Evolutionary conservation across 2,888 invertebrate genomes (phyloP).

Genomic region (Eristalis tenax): DNA sequence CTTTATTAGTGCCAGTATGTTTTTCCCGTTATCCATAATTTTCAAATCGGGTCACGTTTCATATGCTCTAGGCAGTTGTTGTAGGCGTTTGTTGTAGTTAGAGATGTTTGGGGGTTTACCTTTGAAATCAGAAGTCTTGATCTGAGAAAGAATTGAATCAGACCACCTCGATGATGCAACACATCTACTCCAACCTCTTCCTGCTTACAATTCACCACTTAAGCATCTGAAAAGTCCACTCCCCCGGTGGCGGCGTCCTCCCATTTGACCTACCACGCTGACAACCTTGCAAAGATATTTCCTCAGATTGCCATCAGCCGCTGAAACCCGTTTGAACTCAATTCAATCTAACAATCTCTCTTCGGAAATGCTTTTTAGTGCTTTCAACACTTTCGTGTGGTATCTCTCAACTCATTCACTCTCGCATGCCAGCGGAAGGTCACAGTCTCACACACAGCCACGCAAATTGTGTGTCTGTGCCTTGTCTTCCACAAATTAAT

Average conservation of each 20-base stretch:
- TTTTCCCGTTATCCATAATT: too few relatives aligned
- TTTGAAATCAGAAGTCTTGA: too few relatives aligned
- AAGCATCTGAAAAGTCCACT: neutral
- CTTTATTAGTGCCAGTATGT: too few relatives aligned
- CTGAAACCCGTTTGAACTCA: neutral
- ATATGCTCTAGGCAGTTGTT: too few relatives aligned
- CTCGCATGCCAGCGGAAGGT: neutral
- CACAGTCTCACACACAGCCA: neutral
- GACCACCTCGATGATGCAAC: too few relatives aligned
- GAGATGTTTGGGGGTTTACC: too few relatives aligned
- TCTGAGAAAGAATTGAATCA: too few relatives aligned
- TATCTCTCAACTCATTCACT: neutral
- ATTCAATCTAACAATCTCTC: neutral
- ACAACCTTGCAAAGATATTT: neutral
- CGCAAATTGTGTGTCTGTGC: neutral
- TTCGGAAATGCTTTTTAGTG: neutral
- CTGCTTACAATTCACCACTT: too few relatives aligned
- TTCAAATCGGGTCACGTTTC: too few relatives aligned
- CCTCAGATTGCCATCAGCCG: neutral
- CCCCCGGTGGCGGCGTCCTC: too few relatives aligned
- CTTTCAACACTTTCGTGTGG: neutral
- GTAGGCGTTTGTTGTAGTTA: too few relatives aligned
- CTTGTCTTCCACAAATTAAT: conserved; percentile 46
- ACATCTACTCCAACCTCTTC: too few relatives aligned
- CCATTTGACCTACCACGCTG: neutral